Percentiles rank a stretch among this genome's conserved stretches.
Conservation (phyloP, 53 echinoderm and acorn worm species). For the Apostichopus leukothele region DNA sequence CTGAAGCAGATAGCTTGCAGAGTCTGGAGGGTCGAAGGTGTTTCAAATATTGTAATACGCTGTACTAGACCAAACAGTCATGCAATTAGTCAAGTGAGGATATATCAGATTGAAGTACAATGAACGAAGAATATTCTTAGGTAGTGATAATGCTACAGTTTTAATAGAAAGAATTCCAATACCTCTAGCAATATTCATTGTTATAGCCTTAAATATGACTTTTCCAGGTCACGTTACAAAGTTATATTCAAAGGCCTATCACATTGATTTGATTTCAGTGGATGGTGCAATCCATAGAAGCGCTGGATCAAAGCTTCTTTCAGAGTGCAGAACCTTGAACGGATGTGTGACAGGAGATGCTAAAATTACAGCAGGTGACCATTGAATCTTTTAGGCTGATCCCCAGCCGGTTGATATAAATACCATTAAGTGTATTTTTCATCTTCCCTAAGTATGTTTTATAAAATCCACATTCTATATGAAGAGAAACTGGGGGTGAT, state of each 20-base stretch:
- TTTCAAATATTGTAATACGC: background rate
- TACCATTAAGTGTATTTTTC: too few species aligned
- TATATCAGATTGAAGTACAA: background rate
- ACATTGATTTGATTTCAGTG: conserved; percentile 52
- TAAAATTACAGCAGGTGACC: conserved; percentile 85
- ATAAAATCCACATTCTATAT: too few species aligned
- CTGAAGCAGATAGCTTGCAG: too few species aligned
- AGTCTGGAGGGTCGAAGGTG: background rate
- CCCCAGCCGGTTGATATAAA: too few species aligned
- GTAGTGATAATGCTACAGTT: background rate
- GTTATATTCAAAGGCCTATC: too few species aligned
- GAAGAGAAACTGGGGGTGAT: too few species aligned
- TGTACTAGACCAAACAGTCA: background rate
- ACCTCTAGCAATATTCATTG: background rate
- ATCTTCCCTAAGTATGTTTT: too few species aligned
- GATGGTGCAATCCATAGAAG: conserved; percentile 92
- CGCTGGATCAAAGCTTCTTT: conserved; percentile 69
- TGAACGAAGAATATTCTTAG: background rate
- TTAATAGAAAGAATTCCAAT: background rate
- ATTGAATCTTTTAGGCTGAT: background rate
- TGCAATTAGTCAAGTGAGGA: background rate
- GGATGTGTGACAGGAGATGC: conserved; percentile 90
- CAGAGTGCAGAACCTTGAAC: conserved; percentile 66
- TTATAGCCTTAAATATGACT: background rate
- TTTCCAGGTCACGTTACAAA: background rate